Evolutionary conservation across 2,113 vertebrate species (phyloP), one percentile per base, ranked within the genome.

Genomic region (Epinephelus fuscoguttatus): DNA sequence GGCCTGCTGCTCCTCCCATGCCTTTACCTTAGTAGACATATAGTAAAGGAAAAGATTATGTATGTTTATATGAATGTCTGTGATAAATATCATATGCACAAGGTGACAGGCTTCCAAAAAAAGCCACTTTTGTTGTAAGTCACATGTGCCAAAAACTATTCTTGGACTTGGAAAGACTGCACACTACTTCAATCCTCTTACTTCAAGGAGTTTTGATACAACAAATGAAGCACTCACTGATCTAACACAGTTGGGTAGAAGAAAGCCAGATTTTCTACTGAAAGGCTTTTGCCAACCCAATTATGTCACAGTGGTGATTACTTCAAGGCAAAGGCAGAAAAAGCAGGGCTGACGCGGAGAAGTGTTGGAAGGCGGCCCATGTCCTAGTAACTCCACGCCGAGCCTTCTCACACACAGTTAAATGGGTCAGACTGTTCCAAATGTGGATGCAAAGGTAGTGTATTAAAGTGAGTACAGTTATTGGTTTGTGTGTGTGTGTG

Each of bases 21-120:
- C 70, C 91, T 94, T 96, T 80, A 98, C 93, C 97, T 97, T 97
- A 55, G 15, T 18, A 73, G 12, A 89, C 47, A 69, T 1, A 57
- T 14, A 52, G 33, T 8, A 53, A 67, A 68, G 76, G 0, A 67
- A 52, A 3, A 23, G 1, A 61, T 75, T 60, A 49, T 67, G 45
- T 25, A 12, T 17, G 11, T 19, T 23, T 70, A 57, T 19, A 70
- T 49, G 23, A 25, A 63, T 19, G 45, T 55, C 56, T 57, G 7
- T 1, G 10, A 57, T 6, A 53, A 40, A 30, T 33, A 14, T 63
- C 61, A 42, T 27, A 57, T 9, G 13, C 52, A 69, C 19, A 27
- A 33, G 18, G 67, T 23, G 10, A 53, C 70, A 53, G 15, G 3
- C 19, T 18, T 47, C 1, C 18, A n/a, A 50, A 78, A 2, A 25